Evolutionary conservation across 2,888 invertebrate genomes (phyloP), one percentile per base, ranked within the genome.

Genomic region (Temnothorax rugatulus): DNA sequence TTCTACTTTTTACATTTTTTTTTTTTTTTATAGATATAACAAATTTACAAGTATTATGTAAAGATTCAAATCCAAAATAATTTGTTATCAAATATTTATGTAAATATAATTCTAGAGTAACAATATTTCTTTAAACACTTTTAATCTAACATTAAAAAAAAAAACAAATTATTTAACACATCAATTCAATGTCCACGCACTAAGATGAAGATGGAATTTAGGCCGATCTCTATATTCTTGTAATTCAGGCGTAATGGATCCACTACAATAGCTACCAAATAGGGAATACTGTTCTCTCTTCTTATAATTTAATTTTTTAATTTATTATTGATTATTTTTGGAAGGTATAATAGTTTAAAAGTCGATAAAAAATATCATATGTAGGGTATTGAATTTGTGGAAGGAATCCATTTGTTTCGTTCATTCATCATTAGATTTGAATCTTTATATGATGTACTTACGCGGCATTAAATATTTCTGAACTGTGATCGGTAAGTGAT

Each of bases 391-490:
- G 8, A 47, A 66, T 66, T 44, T 44, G 2, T 47, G 18, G 2
- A 44, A 66, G 44, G 29, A 18, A 66, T 18, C 4, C 21, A 41
- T 64, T 69, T 69, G 0, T 69, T 21, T 54, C 0, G 4, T 52
- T 0, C 2, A 54, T 18, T 18, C 8, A 54, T 34, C 0, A 52
- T 54, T 34, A 4, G 8, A 73, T 41, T 41, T 73, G 7, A 57
- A 41, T 57, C 9, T 73, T 41, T 25, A 4, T 73, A 8, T 15
- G 5, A 73, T 21, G 8, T 57, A 57, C 73, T 59, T 73, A 74
- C 74, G 59, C 29, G 7, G 59, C 44, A 25, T 18, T 59, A 59
- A 74, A 74, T 25, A 74, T 74, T 25, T 74, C 59, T 29, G 57
- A 13, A 15, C 18, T 13, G 1, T 74, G 74, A 74, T 74, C 29